Evolutionary conservation across 2,888 invertebrate genomes (phyloP).

Genomic region (Kuschelorhynchus macadamiae): DNA sequence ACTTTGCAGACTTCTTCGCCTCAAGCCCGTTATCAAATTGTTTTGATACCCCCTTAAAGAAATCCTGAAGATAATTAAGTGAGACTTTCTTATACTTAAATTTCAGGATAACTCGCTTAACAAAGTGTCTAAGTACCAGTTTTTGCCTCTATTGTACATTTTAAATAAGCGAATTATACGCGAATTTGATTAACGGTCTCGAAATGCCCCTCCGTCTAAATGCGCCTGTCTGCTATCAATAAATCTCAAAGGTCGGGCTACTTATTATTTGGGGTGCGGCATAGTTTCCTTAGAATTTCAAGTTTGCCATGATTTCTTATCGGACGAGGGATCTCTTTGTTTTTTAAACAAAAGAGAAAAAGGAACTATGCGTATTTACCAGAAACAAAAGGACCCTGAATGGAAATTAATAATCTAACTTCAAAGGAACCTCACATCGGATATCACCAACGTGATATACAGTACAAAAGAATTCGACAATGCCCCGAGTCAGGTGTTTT

Average conservation of each 20-base stretch:
- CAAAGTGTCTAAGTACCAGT: conserved; percentile 43
- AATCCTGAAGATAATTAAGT: conserved; percentile 32
- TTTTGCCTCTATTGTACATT: conserved; percentile 40
- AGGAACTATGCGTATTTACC: conserved; percentile 36
- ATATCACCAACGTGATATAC: too few relatives aligned
- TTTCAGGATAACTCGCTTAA: conserved; percentile 37
- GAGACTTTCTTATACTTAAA: conserved; percentile 29
- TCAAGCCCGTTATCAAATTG: conserved; percentile 13
- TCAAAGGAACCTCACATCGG: neutral
- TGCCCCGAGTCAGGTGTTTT: too few relatives aligned
- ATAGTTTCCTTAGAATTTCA: conserved; percentile 45
- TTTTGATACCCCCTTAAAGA: conserved; percentile 24
- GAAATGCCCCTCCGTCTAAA: conserved; percentile 40
- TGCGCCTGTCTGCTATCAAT: conserved; percentile 38
- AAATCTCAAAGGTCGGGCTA: conserved; percentile 34
- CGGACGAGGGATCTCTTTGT: conserved; percentile 37
- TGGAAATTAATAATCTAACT: conserved; percentile 32
- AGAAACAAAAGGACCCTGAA: conserved; percentile 30
- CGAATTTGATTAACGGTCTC: conserved; percentile 43
- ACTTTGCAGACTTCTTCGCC: too few relatives aligned
- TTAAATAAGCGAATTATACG: conserved; percentile 42
- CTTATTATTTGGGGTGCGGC: conserved; percentile 38
- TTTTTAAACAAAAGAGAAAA: conserved; percentile 34
- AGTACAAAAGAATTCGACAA: too few relatives aligned
- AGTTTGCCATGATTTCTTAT: conserved; percentile 43